phyloP scores from a whole-genome alignment of 2,113 vertebrate species.

The Sylvietta virens region DNA sequence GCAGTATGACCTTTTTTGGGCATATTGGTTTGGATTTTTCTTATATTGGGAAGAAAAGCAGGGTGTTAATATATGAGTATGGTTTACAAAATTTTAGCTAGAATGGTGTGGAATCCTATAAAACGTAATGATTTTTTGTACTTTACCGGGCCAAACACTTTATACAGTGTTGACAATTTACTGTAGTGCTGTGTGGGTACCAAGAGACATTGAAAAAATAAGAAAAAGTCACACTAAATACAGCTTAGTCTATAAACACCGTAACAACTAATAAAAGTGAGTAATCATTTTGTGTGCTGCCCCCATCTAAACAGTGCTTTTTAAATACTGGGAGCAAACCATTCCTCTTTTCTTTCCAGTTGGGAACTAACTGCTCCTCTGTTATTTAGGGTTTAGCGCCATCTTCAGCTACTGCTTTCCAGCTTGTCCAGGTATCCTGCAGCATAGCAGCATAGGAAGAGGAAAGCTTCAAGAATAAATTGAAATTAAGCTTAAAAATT shows the following conservation, averaged over 20 bases:
- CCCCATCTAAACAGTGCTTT: neutral
- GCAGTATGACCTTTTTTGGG: neutral
- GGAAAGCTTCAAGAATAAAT: neutral
- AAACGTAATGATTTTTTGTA: neutral
- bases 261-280: neutral
- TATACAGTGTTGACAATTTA: neutral
- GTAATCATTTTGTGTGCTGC: neutral
- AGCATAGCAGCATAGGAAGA: neutral
- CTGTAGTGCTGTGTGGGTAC: neutral
- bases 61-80: neutral
- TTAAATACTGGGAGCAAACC: neutral
- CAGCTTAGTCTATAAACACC: neutral
- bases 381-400: slow-evolving; percentile 37
- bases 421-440: neutral
- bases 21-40: neutral
- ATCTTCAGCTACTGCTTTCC: slow-evolving; percentile 17
- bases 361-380: neutral
- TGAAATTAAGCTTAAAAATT: neutral
- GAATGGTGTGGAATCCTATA: neutral
- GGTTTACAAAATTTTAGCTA: neutral
- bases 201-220: neutral
- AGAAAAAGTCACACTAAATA: neutral
- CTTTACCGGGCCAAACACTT: neutral
- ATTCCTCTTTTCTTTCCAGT: neutral
- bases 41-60: neutral